Base-by-base conservation (phyloP, 1,140 invertebrate species). In the Archivesica marissinica region DNA sequence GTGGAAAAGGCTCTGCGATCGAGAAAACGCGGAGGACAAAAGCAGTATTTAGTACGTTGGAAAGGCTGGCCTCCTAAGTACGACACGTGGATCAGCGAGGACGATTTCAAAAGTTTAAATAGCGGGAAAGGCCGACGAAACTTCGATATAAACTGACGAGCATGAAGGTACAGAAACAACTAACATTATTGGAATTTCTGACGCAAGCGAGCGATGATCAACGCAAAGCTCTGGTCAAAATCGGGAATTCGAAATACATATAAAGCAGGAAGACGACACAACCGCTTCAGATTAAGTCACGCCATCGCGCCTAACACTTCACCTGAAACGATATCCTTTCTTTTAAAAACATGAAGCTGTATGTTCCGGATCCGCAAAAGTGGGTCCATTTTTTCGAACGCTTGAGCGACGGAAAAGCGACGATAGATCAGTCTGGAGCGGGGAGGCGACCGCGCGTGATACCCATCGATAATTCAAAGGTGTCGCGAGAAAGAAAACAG, bases 271-370 rank as follows among this genome's bases (percentile, higher is more conserved):
- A 59, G 38, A 75, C 30, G 80, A 54, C 9, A 54, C 2, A 13
- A 2, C 28, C 9, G 30, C 38, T 11, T 54, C 68, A 82, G 30
- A 39, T 25, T 20, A 74, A 33, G 15, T 17, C 23, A 7, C 44
- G 41, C 68, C 66, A 13, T 39, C 74, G 25, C 39, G 33, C 4
- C 0, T 84, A 30, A 84, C 70, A 47, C 72, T 75, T 76, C 81
- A 84, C 68, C 74, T 82, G 4, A 72, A 82, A 44, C 35, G 13
- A 25, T 70, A 82, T 39, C 68, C 80, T 11, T 82, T 84, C 50
- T 83, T 61, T 61, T 20, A 4, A 38, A 25, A 30, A 13, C 13
- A 41, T 33, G 20, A 41, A 35, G 13, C 30, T 78, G 23, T 64
- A 78, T 64, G 76, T 78, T 2, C 76, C 56, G 0, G 44, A 78